Conservation (phyloP, 2,797 vertebrate genomes). For the Spinus olivaceus region DNA sequence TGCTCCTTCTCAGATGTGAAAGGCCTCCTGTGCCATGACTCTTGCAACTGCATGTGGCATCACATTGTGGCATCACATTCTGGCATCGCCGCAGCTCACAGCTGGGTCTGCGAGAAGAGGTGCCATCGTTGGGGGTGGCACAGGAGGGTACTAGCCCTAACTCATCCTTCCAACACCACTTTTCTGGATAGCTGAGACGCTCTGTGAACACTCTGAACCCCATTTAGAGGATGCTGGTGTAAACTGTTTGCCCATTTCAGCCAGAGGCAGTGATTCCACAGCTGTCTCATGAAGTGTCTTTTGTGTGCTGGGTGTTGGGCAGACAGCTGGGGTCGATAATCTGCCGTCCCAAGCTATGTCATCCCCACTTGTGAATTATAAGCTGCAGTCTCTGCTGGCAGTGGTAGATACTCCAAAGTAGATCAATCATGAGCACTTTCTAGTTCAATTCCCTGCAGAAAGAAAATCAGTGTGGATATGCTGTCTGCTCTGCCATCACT, state of each 20-base stretch:
- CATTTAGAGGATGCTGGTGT: not conserved
- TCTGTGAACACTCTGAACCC: not conserved
- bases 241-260: not conserved
- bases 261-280: not conserved
- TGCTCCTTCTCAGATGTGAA: not conserved
- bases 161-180: not conserved
- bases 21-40: not conserved
- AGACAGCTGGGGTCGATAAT: constrained; percentile 40
- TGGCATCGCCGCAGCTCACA: not conserved
- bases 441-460: not conserved
- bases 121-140: not conserved
- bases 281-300: constrained; percentile 35
- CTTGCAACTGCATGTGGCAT: rapidly evolving
- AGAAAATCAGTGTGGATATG: not conserved
- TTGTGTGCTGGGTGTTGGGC: constrained; percentile 15
- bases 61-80: not conserved
- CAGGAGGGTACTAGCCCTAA: not conserved
- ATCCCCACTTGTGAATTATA: constrained; percentile 38
- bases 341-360: constrained; percentile 33
- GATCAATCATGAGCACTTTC: not conserved
- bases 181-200: not conserved
- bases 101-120: not conserved
- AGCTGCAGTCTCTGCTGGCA: not conserved
- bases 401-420: not conserved
- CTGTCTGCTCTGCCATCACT: not conserved